Evolutionary conservation across 2,113 vertebrate genomes (phyloP).

Genomic region (Rafetus swinhoei): DNA sequence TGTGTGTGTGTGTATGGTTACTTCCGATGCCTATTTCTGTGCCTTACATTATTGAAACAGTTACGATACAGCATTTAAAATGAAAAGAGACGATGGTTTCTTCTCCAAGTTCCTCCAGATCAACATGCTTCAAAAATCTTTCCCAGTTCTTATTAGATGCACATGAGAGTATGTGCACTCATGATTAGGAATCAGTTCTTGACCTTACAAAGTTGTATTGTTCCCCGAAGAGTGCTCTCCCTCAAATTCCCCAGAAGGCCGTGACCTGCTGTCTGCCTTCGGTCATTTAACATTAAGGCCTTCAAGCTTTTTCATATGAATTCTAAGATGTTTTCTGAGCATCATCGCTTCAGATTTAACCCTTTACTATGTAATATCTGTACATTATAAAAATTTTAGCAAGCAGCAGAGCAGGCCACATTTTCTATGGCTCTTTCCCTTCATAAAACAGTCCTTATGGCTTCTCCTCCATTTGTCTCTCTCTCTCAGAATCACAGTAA

Average conservation of each 20-base stretch:
- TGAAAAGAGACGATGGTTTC: background rate
- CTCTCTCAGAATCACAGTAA: constrained; percentile 19
- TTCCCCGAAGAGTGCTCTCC: constrained; percentile 44
- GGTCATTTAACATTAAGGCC: constrained; percentile 68
- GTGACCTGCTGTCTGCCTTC: constrained; percentile 45
- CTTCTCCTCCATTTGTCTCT: constrained; percentile 1
- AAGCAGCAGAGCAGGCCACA: background rate
- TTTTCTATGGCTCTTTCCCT: constrained; percentile 5
- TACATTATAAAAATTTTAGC: constrained; percentile 20
- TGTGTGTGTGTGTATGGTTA: background rate
- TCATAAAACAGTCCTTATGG: constrained; percentile 26
- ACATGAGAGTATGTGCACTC: constrained; percentile 57
- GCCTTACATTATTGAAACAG: constrained; percentile 9
- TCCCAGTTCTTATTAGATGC: constrained; percentile 53
- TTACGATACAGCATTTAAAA: constrained; percentile 28
- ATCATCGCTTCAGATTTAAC: constrained; percentile 31
- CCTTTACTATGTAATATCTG: background rate
- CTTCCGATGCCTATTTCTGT: background rate
- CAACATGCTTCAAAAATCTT: constrained; percentile 39
- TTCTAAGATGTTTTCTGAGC: constrained; percentile 49
- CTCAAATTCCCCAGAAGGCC: constrained; percentile 59
- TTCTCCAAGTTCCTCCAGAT: constrained; percentile 53
- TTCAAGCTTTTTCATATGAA: constrained; percentile 63
- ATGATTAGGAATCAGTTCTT: constrained; percentile 50
- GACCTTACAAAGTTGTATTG: constrained; percentile 60